Conservation (phyloP, 2,113 vertebrate species). For the Lichenostomus cassidix region DNA sequence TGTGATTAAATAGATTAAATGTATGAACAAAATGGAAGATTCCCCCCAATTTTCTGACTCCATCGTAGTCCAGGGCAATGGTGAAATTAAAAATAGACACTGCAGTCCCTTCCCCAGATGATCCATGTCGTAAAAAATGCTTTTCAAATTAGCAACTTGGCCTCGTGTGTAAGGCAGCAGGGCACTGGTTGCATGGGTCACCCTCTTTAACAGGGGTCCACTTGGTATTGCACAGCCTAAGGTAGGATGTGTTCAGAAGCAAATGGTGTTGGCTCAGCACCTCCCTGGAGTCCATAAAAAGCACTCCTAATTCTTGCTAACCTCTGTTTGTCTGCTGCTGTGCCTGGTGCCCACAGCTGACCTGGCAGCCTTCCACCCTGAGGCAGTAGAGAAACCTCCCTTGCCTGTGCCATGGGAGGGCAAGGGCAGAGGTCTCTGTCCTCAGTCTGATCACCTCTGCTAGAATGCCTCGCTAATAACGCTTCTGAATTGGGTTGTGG, state of each 20-base stretch:
- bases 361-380: not conserved
- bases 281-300: not conserved
- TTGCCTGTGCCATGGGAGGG: not conserved
- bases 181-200: not conserved
- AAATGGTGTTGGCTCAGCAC: not conserved
- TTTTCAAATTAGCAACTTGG: not conserved
- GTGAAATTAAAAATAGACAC: not conserved
- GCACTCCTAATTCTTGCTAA: not conserved
- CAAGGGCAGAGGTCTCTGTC: not conserved
- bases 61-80: not conserved
- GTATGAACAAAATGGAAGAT: not conserved
- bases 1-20: not conserved
- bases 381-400: rapidly evolving
- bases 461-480: not conserved
- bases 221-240: not conserved
- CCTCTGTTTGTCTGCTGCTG: not conserved
- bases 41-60: not conserved
- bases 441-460: not conserved
- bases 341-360: not conserved
- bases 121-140: not conserved
- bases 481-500: not conserved
- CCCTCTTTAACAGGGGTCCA: rapidly evolving
- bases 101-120: not conserved
- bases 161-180: not conserved
- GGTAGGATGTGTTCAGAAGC: not conserved